Conservation (phyloP, 2,797 vertebrate species). For the Echeneis naucrates region DNA sequence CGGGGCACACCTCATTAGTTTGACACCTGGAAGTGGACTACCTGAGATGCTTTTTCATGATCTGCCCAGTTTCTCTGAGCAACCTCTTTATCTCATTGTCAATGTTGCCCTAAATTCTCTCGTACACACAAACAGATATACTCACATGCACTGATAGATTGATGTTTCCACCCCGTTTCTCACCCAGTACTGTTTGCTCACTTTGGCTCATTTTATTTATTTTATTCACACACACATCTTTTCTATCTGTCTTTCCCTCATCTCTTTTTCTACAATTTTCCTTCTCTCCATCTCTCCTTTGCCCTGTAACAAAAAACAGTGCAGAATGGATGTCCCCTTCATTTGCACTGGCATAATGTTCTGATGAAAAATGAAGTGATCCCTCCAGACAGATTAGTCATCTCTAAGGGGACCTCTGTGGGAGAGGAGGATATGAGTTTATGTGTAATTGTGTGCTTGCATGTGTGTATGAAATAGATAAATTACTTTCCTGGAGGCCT, state of each 20-base stretch:
- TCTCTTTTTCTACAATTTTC: slow-evolving; percentile 38
- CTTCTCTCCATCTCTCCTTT: slow-evolving; percentile 18
- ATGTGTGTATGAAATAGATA: slow-evolving; percentile 44
- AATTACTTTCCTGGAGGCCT: slow-evolving; percentile 57
- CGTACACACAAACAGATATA: background rate
- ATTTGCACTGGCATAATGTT: slow-evolving; percentile 76
- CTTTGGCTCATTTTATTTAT: slow-evolving; percentile 19
- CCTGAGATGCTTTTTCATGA: slow-evolving; percentile 72
- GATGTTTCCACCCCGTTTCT: slow-evolving; percentile 12
- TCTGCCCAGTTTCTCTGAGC: slow-evolving; percentile 59
- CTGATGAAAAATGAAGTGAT: slow-evolving; percentile 81
- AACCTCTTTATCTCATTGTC: slow-evolving; percentile 55
- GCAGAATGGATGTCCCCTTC: slow-evolving; percentile 78
- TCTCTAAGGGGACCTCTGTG: slow-evolving; percentile 68
- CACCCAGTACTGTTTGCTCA: background rate
- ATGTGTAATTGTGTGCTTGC: slow-evolving; percentile 1
- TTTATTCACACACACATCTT: slow-evolving; percentile 1
- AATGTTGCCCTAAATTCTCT: slow-evolving; percentile 62
- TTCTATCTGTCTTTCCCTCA: slow-evolving; percentile 3
- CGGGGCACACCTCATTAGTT: slow-evolving; percentile 17
- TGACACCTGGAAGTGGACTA: slow-evolving; percentile 20
- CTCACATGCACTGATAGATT: background rate
- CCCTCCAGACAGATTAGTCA: slow-evolving; percentile 78
- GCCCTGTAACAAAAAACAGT: slow-evolving; percentile 63
- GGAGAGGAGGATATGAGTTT: slow-evolving; percentile 24